Evolutionary conservation across 2,797 vertebrate species (phyloP), one percentile per base, ranked within the genome.

Genomic region (Molothrus ater): DNA sequence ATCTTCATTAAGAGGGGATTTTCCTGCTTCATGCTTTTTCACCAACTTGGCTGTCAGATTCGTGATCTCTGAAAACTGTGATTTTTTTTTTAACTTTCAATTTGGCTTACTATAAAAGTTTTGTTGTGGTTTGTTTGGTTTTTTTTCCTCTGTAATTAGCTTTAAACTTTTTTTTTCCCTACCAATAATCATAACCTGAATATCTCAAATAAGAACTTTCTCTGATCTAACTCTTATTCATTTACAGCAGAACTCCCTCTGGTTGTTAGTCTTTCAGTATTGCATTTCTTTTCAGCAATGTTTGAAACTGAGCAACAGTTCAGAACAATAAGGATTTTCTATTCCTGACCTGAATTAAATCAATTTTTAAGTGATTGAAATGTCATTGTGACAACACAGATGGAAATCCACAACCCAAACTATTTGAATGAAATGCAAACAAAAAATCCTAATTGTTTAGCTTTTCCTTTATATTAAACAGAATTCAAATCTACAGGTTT

Each of bases 41-140:
- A 32, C 54, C 36, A 24, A 63, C 66, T 11, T 51, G 10, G 1
- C 61, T 78, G 10, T 61, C 43, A 84, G 34, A 60, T 47, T 80
- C 8, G 47, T 8, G 8, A 36, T 51, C 29, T 8, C 32, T 68
- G 56, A 53, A 6, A 79, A 51, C 1, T 0, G 26, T 13, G 1
- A 3, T 53, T 65, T 53, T 38, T 24, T 63, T 9, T 38, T 22
- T 9, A 17, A 34, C 4, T 86, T 93, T 29, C 22, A 47, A 21
- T 54, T 78, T 71, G 6, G 69, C 13, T 90, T 43, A 29, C 4
- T 2, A 45, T 17, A 2, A 74, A 53, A 50, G 13, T 3, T 36
- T 60, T 66, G 7, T 24, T 64, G 20, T 38, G 5, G 2, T 31
- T 43, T 54, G 2, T 22, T 53, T 45, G 17, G 11, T 0, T 13